phyloP scores from a whole-genome alignment of 2,797 vertebrate genomes.

The Onychomys torridus region DNA sequence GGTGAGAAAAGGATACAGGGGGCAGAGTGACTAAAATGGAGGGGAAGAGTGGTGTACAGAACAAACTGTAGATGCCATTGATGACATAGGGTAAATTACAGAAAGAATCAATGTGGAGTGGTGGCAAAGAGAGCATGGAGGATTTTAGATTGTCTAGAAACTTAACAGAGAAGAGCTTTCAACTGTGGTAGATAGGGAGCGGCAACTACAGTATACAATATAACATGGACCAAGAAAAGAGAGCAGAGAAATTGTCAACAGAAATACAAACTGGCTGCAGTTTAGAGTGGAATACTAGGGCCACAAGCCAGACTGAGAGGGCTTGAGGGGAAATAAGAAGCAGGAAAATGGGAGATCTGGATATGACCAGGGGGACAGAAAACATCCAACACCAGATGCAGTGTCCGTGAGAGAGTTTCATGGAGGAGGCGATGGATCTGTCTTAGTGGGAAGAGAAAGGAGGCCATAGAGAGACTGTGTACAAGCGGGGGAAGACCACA shows the following conservation, averaged over 20 bases:
- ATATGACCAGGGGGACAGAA: neutral
- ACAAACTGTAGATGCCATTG: neutral
- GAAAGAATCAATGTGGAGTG: neutral
- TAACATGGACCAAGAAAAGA: neutral
- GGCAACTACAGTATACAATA: neutral
- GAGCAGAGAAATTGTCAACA: neutral
- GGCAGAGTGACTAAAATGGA: neutral
- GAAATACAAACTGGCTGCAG: neutral
- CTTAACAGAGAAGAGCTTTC: neutral
- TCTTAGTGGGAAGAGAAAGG: neutral
- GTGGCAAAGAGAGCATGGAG: neutral
- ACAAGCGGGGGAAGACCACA: neutral
- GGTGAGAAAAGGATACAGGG: neutral
- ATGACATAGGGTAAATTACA: neutral
- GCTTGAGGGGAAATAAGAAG: neutral
- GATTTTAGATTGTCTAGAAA: slow-evolving; percentile 38
- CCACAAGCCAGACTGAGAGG: neutral
- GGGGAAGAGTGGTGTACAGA: neutral
- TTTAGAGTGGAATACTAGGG: neutral
- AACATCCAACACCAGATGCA: neutral
- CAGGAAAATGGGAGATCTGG: neutral
- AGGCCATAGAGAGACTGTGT: neutral
- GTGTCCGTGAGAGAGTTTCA: neutral
- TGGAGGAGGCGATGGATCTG: neutral
- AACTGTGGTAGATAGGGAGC: rapidly evolving